Evolutionary conservation across 2,113 vertebrate genomes (phyloP).

Genomic region (Lipotes vexillifer): DNA sequence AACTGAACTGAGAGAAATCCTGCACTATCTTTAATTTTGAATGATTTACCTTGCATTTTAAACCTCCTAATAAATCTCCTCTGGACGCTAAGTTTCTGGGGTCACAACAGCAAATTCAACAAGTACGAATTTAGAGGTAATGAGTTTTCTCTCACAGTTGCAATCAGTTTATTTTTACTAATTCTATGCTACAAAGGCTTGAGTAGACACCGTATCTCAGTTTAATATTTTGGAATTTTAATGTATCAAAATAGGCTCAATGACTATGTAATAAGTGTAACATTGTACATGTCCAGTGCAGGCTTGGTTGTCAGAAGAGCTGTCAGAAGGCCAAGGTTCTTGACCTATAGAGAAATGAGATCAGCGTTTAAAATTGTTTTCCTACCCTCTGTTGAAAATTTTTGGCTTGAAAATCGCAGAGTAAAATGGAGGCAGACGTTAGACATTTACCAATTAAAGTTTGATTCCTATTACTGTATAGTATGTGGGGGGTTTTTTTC

Average conservation of each 20-base stretch:
- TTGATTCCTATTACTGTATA: neutral
- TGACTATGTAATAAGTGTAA: neutral
- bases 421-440: neutral
- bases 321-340: neutral
- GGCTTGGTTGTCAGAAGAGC: neutral
- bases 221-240: slow-evolving; percentile 24
- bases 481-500: neutral
- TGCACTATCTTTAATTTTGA: neutral
- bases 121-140: neutral
- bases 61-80: slow-evolving; percentile 17
- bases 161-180: neutral
- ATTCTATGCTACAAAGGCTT: neutral
- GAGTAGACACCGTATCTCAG: neutral
- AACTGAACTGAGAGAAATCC: neutral
- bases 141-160: neutral
- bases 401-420: slow-evolving; percentile 9
- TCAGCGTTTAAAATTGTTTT: slow-evolving; percentile 2
- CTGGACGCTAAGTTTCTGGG: neutral
- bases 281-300: neutral
- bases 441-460: neutral
- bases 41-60: neutral
- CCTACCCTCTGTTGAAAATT: neutral
- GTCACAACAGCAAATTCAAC: neutral
- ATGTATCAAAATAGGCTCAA: neutral
- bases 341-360: slow-evolving; percentile 20